Evolutionary conservation across 2,888 invertebrate species (phyloP), one percentile per base, ranked within the genome.

Genomic region (Hipparchia sbordonii): DNA sequence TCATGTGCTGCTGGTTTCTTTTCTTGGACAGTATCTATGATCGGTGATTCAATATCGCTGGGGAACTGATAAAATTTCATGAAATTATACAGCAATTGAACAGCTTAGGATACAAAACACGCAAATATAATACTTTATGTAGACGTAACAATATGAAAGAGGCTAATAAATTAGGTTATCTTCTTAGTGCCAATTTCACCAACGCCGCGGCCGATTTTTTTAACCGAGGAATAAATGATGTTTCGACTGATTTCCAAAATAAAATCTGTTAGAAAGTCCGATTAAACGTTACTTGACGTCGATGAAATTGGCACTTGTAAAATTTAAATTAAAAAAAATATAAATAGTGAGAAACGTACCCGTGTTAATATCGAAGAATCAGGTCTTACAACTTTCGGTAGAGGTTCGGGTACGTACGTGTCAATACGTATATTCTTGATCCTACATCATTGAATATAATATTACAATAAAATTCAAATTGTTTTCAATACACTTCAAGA

Each of bases 351-450:
- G 69, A 67, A 6, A 65, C 61, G 46, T 66, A 78, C 77, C 62
- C 73, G 70, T 39, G 71, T 54, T 13, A 75, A 72, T 10, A 77
- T 45, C n/a, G 76, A 74, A 33, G 74, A 76, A 1, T 73, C 69
- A 3, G 77, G 77, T 39, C 67, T 65, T 23, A 48, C 66, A 2
- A 71, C n/a, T 6, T 70, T 75, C 7, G 52, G 67, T 51, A 60
- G 76, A 13, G 59, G 70, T n/a, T 73, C 71, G 8, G 72, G 51
- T 3, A 70, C 54, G n/a, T 56, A 62, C 2, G 85, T 82, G 13
- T 78, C 78, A 0, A 84, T 75, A 39, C 84, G 87, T 88, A 91
- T 89, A 72, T 87, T 89, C 76, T 85, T 88, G 54, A 92, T 91
- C 74, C 92, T 92, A 78, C 46, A 82, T 51, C n/a, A 59, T 63